A percentile compares a stretch with the other conserved stretches of the same genome.
phyloP scores from a whole-genome alignment of 2,888 invertebrate genomes.

The Drosophila mettleri region DNA sequence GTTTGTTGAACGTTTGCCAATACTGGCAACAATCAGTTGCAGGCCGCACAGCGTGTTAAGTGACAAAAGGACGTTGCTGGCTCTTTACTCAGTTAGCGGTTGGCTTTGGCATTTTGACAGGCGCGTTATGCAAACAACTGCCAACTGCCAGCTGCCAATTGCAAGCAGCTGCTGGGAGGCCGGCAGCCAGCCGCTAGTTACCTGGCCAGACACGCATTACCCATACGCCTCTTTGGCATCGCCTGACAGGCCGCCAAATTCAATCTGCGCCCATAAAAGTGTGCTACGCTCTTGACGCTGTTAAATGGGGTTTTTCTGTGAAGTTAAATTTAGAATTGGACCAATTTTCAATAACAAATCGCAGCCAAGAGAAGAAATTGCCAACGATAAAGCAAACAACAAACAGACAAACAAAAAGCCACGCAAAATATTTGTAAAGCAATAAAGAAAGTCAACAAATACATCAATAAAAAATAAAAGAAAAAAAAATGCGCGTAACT shows the following conservation, averaged over 20 bases:
- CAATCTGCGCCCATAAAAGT: constrained; percentile 52
- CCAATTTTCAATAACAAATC: constrained; percentile 31
- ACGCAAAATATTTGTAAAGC: constrained; percentile 45
- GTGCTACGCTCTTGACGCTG: constrained; percentile 27
- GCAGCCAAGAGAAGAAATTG: constrained; percentile 26
- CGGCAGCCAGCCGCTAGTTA: background rate
- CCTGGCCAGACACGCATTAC: constrained; percentile 21
- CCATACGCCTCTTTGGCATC: constrained; percentile 23
- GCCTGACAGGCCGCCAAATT: constrained; percentile 36
- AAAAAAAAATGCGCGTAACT: constrained; percentile 18
- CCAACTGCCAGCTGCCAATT: constrained; percentile 6
- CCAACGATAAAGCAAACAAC: constrained; percentile 13
- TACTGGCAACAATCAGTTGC: background rate
- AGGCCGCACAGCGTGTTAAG: background rate
- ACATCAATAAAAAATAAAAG: constrained; percentile 57
- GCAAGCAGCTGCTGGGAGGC: background rate
- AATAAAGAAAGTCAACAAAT: constrained; percentile 53
- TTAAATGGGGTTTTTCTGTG: constrained; percentile 40
- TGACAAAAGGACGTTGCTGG: constrained; percentile 10
- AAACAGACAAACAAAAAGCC: constrained; percentile 34
- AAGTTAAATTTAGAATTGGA: constrained; percentile 52
- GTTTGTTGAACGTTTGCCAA: constrained; percentile 7
- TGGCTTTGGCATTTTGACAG: constrained; percentile 50
- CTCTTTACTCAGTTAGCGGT: constrained; percentile 29
- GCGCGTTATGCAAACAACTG: constrained; percentile 37